Base-by-base conservation (phyloP, 2,888 invertebrate species). In the Lycophotia porphyrea region DNA sequence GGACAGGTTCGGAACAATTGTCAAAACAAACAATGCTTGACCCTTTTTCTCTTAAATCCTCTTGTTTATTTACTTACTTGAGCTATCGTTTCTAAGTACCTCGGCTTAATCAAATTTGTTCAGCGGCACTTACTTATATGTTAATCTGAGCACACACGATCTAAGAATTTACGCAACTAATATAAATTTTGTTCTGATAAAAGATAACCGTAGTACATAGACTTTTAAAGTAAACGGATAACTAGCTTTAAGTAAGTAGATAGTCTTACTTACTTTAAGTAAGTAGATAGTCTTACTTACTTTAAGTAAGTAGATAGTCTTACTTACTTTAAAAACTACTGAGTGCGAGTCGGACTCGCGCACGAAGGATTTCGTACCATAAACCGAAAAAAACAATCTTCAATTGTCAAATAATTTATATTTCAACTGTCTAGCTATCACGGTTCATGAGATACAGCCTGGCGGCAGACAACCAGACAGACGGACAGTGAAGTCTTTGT, bases 111-210 rank as follows among this genome's bases (percentile, higher is more conserved):
- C 58, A 80, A 76, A 68, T 73, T 78, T 74, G 68, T 73, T 60
- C 65, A 77, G 68, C 84, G 72, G 80, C 70, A 71, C 85, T 76
- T 55, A 55, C 55, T 55, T 74, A 49, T 49, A 52, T 76, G 52
- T 66, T 84, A 82, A 84, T 84, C 84, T 73, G 67, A 60, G 61
- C 58, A 72, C 39, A 80, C 67, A 65, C 63, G 69, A 75, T 75
- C 63, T 79, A 78, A 67, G 58, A 81, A 84, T 81, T 72, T 67
- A 83, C 65, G 68, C 60, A 80, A 84, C 71, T 71, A 58, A 84
- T 76, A 73, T 70, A 80, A 80, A 80, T 83, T 83, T 78, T 70
- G 68, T 71, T 76, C 71, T 70, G 71, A 71, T 74, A 81, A 83
- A 69, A 84, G 74, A 83, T 83, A 84, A 81, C 61, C 67, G 34